These are phyloP conservation scores for Casuarius casuarius DNA, from an alignment of 2,113 vertebrate genomes.

Conservation along the genomic window DNA sequence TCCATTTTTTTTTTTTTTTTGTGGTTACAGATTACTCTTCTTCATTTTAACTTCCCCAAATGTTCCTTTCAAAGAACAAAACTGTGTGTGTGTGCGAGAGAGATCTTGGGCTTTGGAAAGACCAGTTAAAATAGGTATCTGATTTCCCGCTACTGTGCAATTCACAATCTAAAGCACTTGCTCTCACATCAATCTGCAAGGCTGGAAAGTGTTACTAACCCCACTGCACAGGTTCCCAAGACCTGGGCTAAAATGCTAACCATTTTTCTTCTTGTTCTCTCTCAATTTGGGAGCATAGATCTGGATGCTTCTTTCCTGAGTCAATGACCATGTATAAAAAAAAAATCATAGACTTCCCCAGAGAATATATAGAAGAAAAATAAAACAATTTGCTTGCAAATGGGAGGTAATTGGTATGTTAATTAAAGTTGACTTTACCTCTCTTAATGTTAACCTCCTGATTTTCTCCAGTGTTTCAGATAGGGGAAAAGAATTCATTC, in stretches of 20 bases:
- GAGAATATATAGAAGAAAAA: conserved; percentile 70
- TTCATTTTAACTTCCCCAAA: neutral
- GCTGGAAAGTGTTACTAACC: neutral
- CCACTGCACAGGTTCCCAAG: neutral
- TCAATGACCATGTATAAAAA: neutral
- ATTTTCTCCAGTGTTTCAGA: conserved; percentile 80
- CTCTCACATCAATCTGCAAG: neutral
- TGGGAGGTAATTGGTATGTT: conserved; percentile 81
- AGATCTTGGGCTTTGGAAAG: neutral
- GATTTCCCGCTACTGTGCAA: neutral
- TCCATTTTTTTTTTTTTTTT: accelerated
- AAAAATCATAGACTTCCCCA: conserved; percentile 23
- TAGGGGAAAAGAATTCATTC: conserved; percentile 75
- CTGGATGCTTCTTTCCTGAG: conserved; percentile 11
- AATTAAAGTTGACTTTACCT: conserved; percentile 79
- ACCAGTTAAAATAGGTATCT: neutral
- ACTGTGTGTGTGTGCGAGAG: neutral
- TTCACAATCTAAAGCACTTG: neutral
- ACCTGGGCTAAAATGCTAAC: neutral
- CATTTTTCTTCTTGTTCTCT: conserved; percentile 8
- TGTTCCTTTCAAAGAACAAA: neutral
- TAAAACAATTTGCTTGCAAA: conserved; percentile 78
- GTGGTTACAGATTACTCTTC: neutral
- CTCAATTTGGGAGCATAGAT: neutral
- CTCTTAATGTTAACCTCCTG: conserved; percentile 82